A percentile compares a stretch with the other conserved stretches of the same genome.
phyloP scores from a whole-genome alignment of 2,113 vertebrate genomes.

The Shinisaurus crocodilurus region DNA sequence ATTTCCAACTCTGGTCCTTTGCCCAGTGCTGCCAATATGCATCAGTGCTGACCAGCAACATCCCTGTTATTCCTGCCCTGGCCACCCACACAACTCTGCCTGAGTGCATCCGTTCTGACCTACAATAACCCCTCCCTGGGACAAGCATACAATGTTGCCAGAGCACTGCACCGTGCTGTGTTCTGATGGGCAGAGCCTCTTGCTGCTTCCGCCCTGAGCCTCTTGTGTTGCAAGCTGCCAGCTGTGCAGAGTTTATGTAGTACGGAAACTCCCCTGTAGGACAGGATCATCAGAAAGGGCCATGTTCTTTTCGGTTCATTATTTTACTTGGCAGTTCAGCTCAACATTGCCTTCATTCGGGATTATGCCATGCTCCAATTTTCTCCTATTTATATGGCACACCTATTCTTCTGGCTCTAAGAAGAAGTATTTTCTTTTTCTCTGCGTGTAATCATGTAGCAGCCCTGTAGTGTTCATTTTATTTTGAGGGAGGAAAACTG shows the following conservation, averaged over 20 bases:
- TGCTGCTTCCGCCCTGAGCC: background rate
- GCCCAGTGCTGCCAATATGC: background rate
- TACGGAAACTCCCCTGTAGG: background rate
- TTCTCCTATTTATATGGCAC: background rate
- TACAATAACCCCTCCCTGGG: conserved; percentile 5
- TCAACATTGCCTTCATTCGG: background rate
- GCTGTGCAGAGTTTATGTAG: background rate
- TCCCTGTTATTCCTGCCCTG: conserved; percentile 6
- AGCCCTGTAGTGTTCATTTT: background rate
- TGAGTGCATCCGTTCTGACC: conserved; percentile 50
- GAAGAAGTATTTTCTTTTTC: background rate
- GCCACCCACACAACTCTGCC: conserved; percentile 40
- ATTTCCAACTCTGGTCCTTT: conserved; percentile 27
- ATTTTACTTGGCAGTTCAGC: background rate
- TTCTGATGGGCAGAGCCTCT: background rate
- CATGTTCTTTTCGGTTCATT: background rate
- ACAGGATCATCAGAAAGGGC: background rate
- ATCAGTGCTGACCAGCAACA: conserved; percentile 36
- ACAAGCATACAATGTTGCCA: background rate
- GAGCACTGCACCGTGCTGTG: background rate
- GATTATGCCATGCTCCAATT: background rate
- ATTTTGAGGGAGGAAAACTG: background rate
- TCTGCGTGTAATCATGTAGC: background rate
- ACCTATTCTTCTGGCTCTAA: background rate
- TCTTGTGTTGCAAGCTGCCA: background rate